These are phyloP conservation scores for Protobothrops flavoviridis DNA, from an alignment of 2,113 vertebrate genomes.

Conservation along the genomic window DNA sequence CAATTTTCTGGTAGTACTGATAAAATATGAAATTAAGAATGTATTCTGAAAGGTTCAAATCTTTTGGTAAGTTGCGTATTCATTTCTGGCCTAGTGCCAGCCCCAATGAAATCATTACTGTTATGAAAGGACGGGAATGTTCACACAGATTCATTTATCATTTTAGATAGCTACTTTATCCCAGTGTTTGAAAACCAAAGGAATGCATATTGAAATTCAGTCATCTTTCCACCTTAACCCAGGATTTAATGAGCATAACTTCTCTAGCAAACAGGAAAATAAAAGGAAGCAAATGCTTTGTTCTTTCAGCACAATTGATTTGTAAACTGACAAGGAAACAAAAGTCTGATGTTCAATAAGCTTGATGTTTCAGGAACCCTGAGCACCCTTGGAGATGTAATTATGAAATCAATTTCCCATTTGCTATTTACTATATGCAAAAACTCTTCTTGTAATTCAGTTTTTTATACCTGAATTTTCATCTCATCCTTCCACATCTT, in stretches of 20 bases:
- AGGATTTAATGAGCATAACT: slow-evolving; percentile 66
- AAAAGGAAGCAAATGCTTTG: slow-evolving; percentile 42
- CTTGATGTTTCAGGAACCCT: slow-evolving; percentile 37
- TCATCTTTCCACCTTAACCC: slow-evolving; percentile 62
- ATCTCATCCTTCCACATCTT: neutral
- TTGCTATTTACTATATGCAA: slow-evolving; percentile 3
- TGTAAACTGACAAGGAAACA: slow-evolving; percentile 57
- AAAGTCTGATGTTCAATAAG: slow-evolving; percentile 61
- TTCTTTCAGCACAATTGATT: slow-evolving; percentile 67
- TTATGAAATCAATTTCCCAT: slow-evolving; percentile 48
- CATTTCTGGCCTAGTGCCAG: neutral
- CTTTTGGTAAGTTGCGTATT: neutral
- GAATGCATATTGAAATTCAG: slow-evolving; percentile 59
- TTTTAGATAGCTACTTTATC: neutral
- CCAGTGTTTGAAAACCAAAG: neutral
- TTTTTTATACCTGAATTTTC: neutral
- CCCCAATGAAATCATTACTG: neutral
- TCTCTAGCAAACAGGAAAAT: slow-evolving; percentile 27
- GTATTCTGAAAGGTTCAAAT: neutral
- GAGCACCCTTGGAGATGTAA: slow-evolving; percentile 45
- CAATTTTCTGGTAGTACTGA: neutral
- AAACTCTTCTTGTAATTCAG: slow-evolving; percentile 11
- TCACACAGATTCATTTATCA: neutral
- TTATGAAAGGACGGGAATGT: neutral
- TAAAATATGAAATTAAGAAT: neutral